Conservation (phyloP, 2,113 vertebrate species). For the Triplophysa dalaica region DNA sequence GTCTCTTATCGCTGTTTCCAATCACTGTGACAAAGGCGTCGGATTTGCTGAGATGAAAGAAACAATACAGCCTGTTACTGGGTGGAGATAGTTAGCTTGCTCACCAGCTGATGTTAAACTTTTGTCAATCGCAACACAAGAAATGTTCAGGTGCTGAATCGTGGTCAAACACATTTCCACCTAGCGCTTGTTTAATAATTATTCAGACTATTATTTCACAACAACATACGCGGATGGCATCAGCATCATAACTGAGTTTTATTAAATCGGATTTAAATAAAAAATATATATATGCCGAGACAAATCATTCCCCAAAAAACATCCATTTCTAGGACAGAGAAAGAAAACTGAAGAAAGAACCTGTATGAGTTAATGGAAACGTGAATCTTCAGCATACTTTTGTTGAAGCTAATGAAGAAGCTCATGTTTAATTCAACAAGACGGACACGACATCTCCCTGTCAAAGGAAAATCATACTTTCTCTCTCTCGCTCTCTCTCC, state of each 20-base stretch:
- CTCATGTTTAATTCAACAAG: slow-evolving; percentile 83
- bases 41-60: not conserved
- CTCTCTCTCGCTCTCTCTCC: slow-evolving; percentile 63
- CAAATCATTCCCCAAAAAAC: slow-evolving; percentile 17
- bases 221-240: too few relatives aligned
- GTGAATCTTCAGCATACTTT: slow-evolving; percentile 66
- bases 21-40: not conserved
- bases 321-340: slow-evolving; percentile 3
- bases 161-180: not conserved
- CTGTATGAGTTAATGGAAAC: slow-evolving; percentile 54
- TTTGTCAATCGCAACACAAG: not conserved
- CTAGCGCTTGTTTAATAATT: not conserved
- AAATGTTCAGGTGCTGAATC: not conserved
- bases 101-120: not conserved
- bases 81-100: not conserved
- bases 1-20: too few relatives aligned
- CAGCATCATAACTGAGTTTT: not conserved
- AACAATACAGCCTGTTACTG: not conserved
- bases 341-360: slow-evolving; percentile 43
- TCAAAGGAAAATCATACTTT: slow-evolving; percentile 50
- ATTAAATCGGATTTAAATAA: not conserved
- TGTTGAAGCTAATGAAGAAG: slow-evolving; percentile 74
- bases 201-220: too few relatives aligned
- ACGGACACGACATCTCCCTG: slow-evolving; percentile 62
- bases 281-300: not conserved